Evolutionary conservation across 2,888 invertebrate species (phyloP), one percentile per base, ranked within the genome.

Genomic region (Rhopalosiphum nymphaeae): DNA sequence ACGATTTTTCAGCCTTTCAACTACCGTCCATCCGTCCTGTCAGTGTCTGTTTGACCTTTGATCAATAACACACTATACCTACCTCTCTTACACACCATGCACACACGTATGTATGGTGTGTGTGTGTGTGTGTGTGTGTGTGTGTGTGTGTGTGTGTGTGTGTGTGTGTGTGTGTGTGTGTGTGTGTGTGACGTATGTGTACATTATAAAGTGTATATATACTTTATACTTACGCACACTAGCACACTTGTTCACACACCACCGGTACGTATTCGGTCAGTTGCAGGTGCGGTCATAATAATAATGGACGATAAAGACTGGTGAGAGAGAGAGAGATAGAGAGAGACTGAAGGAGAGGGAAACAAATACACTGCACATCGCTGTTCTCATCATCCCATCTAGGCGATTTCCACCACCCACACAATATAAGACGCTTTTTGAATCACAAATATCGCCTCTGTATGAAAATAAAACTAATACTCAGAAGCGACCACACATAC

Each of bases 1-100:
- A 93, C 93, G 93, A 78, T 89, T 93, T 89, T 93, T 88, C 92
- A 92, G 88, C 92, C 67, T 88, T 88, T 92, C 92, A 88, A 88
- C 88, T 88, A 53, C 92, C 88, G 88, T 92, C 93, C 61, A 36
- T 92, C 86, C 89, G 49, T 92, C 87, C 92, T 53, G 29, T 13
- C 88, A 49, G 36, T 89, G 93, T 89, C 78, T 56, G 88, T 88
- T 93, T 93, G 93, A 93, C 93, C 89, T 93, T 93, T 89, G 93
- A 93, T 93, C 93, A 89, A 93, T 93, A 93, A 92, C 87, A 86
- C 91, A 78, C 91, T 78, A 78, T 78, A 78, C 78, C 78, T 78
- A 78, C 78, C 36, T 36, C 78, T 36, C 78, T 78, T 78, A 78
- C 78, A 78, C 36, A 21, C 21, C 78, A 36, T 36, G 36, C 16